phyloP scores from a whole-genome alignment of 2,113 vertebrate species.

The Chaetodon trifascialis region DNA sequence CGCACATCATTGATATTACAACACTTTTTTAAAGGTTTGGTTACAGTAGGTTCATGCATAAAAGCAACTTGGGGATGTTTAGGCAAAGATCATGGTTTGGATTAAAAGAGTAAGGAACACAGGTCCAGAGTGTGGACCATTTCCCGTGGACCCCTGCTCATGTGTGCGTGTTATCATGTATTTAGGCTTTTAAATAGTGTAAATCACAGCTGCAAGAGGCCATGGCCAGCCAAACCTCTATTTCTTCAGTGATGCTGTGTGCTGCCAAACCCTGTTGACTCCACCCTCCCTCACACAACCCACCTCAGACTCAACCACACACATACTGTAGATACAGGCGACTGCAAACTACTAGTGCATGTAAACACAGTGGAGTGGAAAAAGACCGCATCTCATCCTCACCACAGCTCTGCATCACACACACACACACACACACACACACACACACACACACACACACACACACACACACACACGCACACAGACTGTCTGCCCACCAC shows the following conservation, averaged over 20 bases:
- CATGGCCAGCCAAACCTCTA: neutral
- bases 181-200: too few species aligned
- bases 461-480: slow-evolving; percentile 23
- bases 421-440: slow-evolving; percentile 28
- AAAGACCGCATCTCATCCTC: slow-evolving; percentile 34
- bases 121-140: too few species aligned
- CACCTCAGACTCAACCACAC: neutral
- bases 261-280: neutral
- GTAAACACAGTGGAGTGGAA: slow-evolving; percentile 42
- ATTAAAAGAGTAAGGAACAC: too few species aligned
- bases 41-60: neutral
- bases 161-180: too few species aligned
- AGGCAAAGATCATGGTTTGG: too few species aligned
- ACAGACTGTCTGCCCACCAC: slow-evolving; percentile 31
- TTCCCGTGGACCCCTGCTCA: too few species aligned
- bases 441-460: slow-evolving; percentile 21
- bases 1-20: too few species aligned
- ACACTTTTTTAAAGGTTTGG: neutral
- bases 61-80: too few species aligned
- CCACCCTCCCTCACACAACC: neutral
- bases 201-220: neutral
- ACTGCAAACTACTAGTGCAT: slow-evolving; percentile 32
- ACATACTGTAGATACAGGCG: slow-evolving; percentile 25
- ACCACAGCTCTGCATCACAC: slow-evolving; percentile 18
- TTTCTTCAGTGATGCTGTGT: neutral